Percentiles rank a stretch among this genome's conserved stretches.
These are phyloP conservation scores for Clarias batrachus DNA, from an alignment of 2,113 vertebrate species.

Conservation along the genomic window DNA sequence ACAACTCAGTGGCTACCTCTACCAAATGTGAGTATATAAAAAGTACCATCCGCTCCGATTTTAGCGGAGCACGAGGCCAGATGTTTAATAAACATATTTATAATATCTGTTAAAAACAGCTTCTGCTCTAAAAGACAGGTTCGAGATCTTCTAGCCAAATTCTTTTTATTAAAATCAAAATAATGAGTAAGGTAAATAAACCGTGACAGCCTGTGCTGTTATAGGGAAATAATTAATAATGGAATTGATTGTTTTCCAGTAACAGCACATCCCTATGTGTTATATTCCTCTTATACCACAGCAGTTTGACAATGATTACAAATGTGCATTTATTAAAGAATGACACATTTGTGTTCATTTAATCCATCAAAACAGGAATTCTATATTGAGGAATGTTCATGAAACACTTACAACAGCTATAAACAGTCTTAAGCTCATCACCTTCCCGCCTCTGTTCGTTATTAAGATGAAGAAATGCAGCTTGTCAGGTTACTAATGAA, in stretches of 20 bases:
- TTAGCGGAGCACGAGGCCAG: constrained; percentile 36
- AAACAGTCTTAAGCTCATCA: background rate
- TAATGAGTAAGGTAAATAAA: background rate
- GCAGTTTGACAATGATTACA: constrained; percentile 2
- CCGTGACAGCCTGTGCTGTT: constrained; percentile 6
- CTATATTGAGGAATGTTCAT: background rate
- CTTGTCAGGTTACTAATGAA: background rate
- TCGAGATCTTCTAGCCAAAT: background rate
- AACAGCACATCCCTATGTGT: background rate
- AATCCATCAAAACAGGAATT: too few species aligned
- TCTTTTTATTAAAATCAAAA: background rate
- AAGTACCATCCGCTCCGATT: constrained; percentile 41
- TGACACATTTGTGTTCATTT: background rate
- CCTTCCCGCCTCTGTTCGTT: background rate
- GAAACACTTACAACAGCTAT: background rate
- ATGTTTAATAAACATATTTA: constrained; percentile 16
- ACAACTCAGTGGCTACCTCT: constrained; percentile 92
- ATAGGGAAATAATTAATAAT: background rate
- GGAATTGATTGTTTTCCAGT: background rate
- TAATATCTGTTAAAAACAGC: constrained; percentile 1
- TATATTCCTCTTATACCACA: constrained; percentile 27
- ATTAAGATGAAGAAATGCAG: background rate
- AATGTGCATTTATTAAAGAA: background rate
- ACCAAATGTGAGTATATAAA: constrained; percentile 77
- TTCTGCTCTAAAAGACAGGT: constrained; percentile 24